Evolutionary conservation across 2,888 invertebrate genomes (phyloP).

Genomic region (Leucophora obtusa): DNA sequence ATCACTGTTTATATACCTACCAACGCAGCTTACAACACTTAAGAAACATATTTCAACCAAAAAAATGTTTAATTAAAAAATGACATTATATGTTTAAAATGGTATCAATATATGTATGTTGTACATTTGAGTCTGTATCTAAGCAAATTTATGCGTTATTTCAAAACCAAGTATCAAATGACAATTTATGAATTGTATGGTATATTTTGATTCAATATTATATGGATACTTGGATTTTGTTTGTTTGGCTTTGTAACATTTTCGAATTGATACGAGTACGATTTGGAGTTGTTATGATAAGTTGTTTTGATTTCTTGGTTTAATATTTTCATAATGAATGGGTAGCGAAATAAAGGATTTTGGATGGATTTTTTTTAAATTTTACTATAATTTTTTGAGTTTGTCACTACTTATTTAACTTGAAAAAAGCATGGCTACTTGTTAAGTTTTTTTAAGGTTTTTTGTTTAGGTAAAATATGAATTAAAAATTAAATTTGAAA

Average conservation of each 20-base stretch:
- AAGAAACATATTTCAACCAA: slow-evolving; percentile 39
- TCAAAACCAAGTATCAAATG: slow-evolving; percentile 74
- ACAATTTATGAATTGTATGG: slow-evolving; percentile 54
- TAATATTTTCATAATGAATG: slow-evolving; percentile 44
- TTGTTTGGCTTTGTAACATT: slow-evolving; percentile 8
- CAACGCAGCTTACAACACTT: slow-evolving; percentile 69
- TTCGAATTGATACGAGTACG: slow-evolving; percentile 1
- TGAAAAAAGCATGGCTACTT: slow-evolving; percentile 10
- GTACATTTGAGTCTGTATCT: not conserved
- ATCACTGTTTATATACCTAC: slow-evolving; percentile 59
- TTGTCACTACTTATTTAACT: slow-evolving; percentile 51
- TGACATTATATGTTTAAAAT: slow-evolving; percentile 1
- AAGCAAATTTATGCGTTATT: slow-evolving; percentile 56
- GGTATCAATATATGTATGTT: slow-evolving; percentile 52
- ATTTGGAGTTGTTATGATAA: slow-evolving; percentile 29
- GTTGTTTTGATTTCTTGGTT: slow-evolving; percentile 4
- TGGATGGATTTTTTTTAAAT: slow-evolving; percentile 63
- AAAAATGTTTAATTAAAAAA: slow-evolving; percentile 17
- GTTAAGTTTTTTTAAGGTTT: not conserved
- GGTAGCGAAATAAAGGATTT: slow-evolving; percentile 71
- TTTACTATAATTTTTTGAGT: slow-evolving; percentile 40
- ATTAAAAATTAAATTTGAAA: not conserved
- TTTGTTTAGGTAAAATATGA: not conserved
- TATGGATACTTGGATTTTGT: slow-evolving; percentile 21
- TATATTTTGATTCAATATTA: not conserved